These are phyloP conservation scores for Pelosia muscerda DNA, from an alignment of 2,888 invertebrate genomes.

Conservation along the genomic window DNA sequence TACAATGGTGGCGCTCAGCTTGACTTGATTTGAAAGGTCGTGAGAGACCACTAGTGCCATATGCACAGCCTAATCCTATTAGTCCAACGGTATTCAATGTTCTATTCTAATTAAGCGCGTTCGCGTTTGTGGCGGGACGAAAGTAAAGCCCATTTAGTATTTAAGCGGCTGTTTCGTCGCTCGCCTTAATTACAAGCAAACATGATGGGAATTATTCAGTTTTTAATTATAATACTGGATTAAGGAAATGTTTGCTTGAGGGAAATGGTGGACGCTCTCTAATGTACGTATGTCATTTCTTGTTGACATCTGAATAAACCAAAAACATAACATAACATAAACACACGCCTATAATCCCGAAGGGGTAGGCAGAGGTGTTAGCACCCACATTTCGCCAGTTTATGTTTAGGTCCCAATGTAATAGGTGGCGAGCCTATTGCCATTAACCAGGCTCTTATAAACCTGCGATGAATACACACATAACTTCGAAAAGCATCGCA, in stretches of 20 bases:
- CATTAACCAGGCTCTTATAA: too few species aligned
- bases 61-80: constrained; percentile 34
- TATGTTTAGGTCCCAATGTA: too few species aligned
- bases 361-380: too few species aligned
- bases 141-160: constrained; percentile 56
- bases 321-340: background rate
- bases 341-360: too few species aligned
- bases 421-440: too few species aligned
- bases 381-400: too few species aligned
- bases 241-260: constrained; percentile 44
- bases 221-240: constrained; percentile 59
- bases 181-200: constrained; percentile 54
- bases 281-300: constrained; percentile 7
- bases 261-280: constrained; percentile 5
- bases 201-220: constrained; percentile 59
- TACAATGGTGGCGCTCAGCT: too few species aligned
- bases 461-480: too few species aligned
- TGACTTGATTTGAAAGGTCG: background rate
- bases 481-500: too few species aligned
- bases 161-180: constrained; percentile 49
- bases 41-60: background rate
- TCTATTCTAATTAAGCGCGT: constrained; percentile 50
- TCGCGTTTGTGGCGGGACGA: constrained; percentile 32
- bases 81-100: constrained; percentile 32
- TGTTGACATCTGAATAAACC: background rate